These are phyloP conservation scores for Halichoerus grypus DNA, from an alignment of 2,113 vertebrate genomes.

Conservation along the genomic window DNA sequence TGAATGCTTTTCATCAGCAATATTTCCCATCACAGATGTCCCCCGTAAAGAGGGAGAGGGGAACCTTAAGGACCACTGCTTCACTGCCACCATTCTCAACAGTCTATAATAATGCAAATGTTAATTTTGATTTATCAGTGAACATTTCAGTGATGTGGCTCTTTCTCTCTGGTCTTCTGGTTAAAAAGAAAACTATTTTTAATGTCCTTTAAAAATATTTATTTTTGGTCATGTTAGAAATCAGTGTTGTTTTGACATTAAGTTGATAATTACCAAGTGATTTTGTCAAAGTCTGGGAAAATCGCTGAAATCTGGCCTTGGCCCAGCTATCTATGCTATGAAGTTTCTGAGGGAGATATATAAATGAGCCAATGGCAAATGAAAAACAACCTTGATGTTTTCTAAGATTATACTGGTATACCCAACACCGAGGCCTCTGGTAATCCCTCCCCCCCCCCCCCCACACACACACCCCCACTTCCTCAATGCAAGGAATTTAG, in stretches of 20 bases:
- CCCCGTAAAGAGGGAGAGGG: background rate
- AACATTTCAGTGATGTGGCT: background rate
- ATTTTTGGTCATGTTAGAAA: conserved; percentile 13
- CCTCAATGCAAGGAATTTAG: background rate
- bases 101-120: background rate
- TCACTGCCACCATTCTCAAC: background rate
- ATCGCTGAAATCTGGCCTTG: background rate
- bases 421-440: background rate
- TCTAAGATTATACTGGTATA: background rate
- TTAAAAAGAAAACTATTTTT: background rate
- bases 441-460: background rate
- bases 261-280: background rate
- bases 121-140: background rate
- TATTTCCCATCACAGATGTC: background rate
- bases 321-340: background rate
- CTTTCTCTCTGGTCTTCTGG: background rate
- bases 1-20: background rate
- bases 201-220: conserved; percentile 19
- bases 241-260: background rate
- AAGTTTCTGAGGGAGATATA: background rate
- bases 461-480: background rate
- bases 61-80: background rate
- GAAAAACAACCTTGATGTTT: conserved; percentile 26
- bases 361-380: background rate
- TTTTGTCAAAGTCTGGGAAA: background rate